Evolutionary conservation across 2,888 invertebrate species (phyloP), one percentile per base, ranked within the genome.

Genomic region (Ochlodes sylvanus): DNA sequence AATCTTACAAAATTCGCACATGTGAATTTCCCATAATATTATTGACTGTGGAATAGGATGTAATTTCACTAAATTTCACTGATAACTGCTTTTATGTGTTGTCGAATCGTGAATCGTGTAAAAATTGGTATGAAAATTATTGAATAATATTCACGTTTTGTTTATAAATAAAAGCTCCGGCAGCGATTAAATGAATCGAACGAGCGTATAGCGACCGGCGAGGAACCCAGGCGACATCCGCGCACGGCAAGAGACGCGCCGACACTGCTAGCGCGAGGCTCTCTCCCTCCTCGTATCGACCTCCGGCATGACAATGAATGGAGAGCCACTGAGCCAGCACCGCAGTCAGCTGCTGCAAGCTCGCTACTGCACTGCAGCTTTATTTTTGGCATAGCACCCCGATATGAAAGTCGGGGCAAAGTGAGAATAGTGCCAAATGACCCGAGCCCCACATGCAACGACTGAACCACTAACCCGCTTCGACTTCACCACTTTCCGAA

Each of bases 301-400:
- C 76, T 76, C 69, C 83, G 76, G 72, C 83, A 86, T 84, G 82
- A 86, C 85, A 88, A 88, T 88, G 87, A 86, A 86, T 88, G 87
- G 82, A 78, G 77, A 76, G 76, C 80, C 78, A 79, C 81, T 47
- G 77, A 76, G 76, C 80, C 78, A 79, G 81, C 55, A 47, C 88
- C 90, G 90, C 91, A 90, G 85, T 88, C 81, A 83, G 76, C 76
- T 81, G 81, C 88, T 92, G 91, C 92, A 92, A 90, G 89, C 86
- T 82, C 79, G 79, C 82, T 83, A 90, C 92, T 92, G 92, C 92
- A 92, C 86, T 92, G 92, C 92, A 92, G 92, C 88, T 89, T 88
- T 91, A 91, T 90, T 92, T 89, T 90, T 92, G 92, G 92, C 92
- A 92, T 82, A 78, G 79, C 83, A 85, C 84, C 84, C 85, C 82